These are phyloP conservation scores for Dicycla oo DNA, from an alignment of 2,888 invertebrate species.

Conservation along the genomic window DNA sequence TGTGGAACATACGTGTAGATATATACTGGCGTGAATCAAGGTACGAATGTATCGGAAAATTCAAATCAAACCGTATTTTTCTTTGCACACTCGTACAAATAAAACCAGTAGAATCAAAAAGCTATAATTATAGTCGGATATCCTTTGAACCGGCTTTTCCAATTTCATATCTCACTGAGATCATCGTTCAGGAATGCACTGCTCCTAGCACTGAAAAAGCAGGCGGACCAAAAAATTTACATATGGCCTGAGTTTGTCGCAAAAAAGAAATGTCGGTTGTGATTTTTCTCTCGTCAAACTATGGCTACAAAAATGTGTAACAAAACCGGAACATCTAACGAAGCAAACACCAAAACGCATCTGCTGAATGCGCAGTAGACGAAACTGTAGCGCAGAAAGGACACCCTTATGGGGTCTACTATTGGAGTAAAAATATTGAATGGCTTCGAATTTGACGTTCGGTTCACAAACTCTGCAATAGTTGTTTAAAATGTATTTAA, in stretches of 20 bases:
- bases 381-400: conserved; percentile 52
- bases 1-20: neutral
- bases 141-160: conserved; percentile 47
- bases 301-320: conserved; percentile 68
- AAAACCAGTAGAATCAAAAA: conserved; percentile 19
- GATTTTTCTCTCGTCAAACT: conserved; percentile 68
- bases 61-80: neutral
- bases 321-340: conserved; percentile 78
- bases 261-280: conserved; percentile 50
- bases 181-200: conserved; percentile 14
- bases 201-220: conserved; percentile 22
- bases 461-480: neutral
- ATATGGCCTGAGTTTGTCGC: conserved; percentile 29
- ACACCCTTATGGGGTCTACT: conserved; percentile 50
- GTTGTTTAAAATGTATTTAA: no score
- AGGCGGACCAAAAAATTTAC: conserved; percentile 38
- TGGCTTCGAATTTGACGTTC: neutral
- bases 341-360: conserved; percentile 81
- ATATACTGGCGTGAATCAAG: neutral
- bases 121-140: conserved; percentile 30
- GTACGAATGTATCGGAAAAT: neutral
- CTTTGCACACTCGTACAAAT: neutral
- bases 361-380: conserved; percentile 73
- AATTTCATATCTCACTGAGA: conserved; percentile 49
- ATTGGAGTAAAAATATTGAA: conserved; percentile 3